Evolutionary conservation across 2,113 vertebrate species (phyloP).

Genomic region (Deroptyus accipitrinus): DNA sequence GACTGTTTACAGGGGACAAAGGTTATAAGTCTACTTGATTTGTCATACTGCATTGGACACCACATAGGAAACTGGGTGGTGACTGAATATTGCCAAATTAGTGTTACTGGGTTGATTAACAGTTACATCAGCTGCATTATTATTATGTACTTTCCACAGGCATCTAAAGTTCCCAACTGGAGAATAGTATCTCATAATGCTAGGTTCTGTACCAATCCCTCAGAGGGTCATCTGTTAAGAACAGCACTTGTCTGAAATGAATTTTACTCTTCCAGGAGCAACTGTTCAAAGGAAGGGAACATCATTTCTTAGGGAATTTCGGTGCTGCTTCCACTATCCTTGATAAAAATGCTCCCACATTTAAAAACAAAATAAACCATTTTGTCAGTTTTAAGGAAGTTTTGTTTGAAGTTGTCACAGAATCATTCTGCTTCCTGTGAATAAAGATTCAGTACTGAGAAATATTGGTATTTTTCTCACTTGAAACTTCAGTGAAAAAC

Average conservation of each 20-base stretch:
- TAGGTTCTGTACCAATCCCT: neutral
- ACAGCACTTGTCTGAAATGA: neutral
- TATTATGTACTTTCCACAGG: neutral
- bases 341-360: neutral
- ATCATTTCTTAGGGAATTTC: neutral
- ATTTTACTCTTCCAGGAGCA: neutral
- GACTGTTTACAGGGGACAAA: neutral
- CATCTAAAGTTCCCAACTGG: neutral
- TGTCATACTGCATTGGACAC: rapidly evolving
- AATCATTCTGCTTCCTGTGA: neutral
- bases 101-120: neutral
- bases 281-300: neutral
- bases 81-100: neutral
- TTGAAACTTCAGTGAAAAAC: neutral
- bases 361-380: neutral
- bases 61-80: neutral
- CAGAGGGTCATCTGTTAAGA: neutral
- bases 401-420: neutral
- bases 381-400: neutral
- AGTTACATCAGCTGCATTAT: neutral
- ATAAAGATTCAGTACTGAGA: neutral
- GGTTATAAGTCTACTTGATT: neutral
- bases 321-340: neutral
- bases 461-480: neutral
- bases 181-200: neutral